A percentile compares a stretch with the other conserved stretches of the same genome.
Evolutionary conservation across 2,113 vertebrate species (phyloP).

Genomic region (Prunella himalayana): DNA sequence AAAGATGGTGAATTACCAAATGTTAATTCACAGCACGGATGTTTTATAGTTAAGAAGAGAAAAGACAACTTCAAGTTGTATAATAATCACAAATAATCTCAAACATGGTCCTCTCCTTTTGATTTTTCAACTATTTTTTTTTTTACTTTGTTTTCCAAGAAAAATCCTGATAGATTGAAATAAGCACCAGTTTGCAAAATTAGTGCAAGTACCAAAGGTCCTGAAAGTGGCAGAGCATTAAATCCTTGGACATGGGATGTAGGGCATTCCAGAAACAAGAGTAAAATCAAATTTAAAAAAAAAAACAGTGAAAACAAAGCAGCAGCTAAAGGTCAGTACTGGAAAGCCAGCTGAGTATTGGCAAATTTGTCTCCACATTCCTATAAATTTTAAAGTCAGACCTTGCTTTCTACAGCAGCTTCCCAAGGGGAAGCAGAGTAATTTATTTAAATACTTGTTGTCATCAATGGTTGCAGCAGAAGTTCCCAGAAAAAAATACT

Average conservation of each 20-base stretch:
- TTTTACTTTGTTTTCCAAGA: not conserved
- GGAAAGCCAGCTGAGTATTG: not conserved
- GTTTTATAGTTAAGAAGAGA: not conserved
- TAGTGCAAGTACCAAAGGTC: not conserved
- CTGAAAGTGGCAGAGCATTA: not conserved
- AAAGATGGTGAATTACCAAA: not conserved
- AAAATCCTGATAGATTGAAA: not conserved
- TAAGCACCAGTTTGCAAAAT: not conserved
- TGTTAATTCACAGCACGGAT: not conserved
- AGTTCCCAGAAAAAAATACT: not conserved
- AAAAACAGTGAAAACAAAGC: not conserved
- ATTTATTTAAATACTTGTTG: not conserved
- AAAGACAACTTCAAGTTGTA: not conserved
- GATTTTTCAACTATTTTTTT: not conserved
- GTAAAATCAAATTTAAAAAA: not conserved
- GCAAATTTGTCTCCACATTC: not conserved
- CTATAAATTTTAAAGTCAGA: not conserved
- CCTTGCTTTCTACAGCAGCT: not conserved
- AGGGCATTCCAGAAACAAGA: not conserved
- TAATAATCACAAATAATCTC: not conserved
- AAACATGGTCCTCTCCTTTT: not conserved
- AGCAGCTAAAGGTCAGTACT: conserved; percentile 2
- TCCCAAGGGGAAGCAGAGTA: not conserved
- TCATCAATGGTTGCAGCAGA: not conserved
- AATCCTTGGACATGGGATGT: not conserved